Evolutionary conservation across 2,797 vertebrate genomes (phyloP).

Genomic region (Cygnus olor): DNA sequence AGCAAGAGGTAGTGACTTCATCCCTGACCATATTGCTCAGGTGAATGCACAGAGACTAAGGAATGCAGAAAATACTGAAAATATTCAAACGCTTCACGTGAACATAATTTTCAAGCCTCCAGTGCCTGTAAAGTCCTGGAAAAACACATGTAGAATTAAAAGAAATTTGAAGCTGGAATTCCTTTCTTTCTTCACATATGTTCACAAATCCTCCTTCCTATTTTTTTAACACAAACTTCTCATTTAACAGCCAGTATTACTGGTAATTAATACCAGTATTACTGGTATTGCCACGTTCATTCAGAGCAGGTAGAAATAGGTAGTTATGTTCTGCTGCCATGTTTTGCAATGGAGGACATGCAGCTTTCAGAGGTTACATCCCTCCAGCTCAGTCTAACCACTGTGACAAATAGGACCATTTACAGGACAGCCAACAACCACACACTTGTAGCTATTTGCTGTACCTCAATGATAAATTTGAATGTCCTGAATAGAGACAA

Average conservation of each 20-base stretch:
- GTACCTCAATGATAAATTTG: conserved; percentile 43
- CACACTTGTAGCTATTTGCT: conserved; percentile 20
- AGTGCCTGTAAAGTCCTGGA: not conserved
- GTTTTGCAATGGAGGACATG: not conserved
- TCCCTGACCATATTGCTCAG: not conserved
- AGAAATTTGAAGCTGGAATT: not conserved
- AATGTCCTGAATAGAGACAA: conserved; percentile 7
- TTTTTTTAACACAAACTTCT: not conserved
- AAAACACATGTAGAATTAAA: not conserved
- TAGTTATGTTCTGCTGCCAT: not conserved
- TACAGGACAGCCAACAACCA: conserved; percentile 13
- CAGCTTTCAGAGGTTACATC: not conserved
- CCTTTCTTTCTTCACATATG: not conserved
- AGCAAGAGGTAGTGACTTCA: not conserved
- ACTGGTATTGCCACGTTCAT: not conserved
- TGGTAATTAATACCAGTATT: not conserved
- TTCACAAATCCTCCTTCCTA: not conserved
- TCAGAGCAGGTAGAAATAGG: not conserved
- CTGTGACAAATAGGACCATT: conserved; percentile 34
- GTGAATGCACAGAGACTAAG: not conserved
- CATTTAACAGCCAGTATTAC: not conserved
- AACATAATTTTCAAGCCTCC: not conserved
- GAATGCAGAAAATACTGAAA: not conserved
- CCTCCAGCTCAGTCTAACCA: not conserved
- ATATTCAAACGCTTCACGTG: not conserved